Evolutionary conservation across 2,113 vertebrate genomes (phyloP).

Genomic region (Phyllostomus hastatus): DNA sequence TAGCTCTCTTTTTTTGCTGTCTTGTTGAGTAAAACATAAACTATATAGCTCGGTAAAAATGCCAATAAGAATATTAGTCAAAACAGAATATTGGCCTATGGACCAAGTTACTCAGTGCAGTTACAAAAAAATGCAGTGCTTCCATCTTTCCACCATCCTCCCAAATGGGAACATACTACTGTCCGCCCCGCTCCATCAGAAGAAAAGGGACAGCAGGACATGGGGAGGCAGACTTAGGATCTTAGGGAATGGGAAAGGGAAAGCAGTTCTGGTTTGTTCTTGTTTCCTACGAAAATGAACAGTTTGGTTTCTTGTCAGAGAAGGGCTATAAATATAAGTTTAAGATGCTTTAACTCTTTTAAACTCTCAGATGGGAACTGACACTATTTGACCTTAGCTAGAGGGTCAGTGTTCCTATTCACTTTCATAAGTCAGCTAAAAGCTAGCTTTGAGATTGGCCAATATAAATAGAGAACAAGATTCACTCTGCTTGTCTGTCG

Average conservation of each 20-base stretch:
- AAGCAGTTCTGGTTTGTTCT: background rate
- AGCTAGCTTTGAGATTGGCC: background rate
- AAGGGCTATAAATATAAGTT: background rate
- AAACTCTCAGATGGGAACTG: background rate
- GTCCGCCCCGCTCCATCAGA: background rate
- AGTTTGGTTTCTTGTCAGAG: background rate
- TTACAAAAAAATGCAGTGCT: background rate
- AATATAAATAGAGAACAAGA: background rate
- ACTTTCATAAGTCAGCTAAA: background rate
- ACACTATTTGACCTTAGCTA: background rate
- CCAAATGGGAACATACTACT: background rate
- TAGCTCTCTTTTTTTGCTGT: background rate
- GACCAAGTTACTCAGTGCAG: background rate
- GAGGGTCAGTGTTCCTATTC: background rate
- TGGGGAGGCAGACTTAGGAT: too few species aligned
- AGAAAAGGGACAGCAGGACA: background rate
- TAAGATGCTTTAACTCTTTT: background rate
- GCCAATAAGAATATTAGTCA: background rate
- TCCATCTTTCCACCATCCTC: background rate
- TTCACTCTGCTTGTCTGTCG: background rate
- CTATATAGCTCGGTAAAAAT: background rate
- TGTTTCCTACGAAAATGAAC: background rate
- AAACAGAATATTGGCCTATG: background rate
- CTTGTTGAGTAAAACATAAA: background rate
- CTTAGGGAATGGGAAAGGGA: background rate